A percentile compares a stretch with the other conserved stretches of the same genome.
Conservation (phyloP, 2,113 vertebrate genomes). For the Archocentrus centrarchus region DNA sequence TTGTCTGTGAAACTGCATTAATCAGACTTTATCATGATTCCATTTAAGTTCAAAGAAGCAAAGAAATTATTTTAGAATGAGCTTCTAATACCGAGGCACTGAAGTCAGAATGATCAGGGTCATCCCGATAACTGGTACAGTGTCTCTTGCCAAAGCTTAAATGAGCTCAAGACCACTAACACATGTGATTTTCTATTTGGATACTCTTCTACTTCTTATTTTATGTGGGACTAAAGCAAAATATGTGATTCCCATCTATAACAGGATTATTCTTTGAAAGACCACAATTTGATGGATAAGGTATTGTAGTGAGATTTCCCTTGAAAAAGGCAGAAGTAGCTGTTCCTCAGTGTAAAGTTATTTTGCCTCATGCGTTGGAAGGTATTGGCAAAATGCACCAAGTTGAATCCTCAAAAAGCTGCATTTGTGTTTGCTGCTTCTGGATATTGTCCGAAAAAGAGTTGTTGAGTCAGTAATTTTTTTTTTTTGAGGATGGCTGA, state of each 20-base stretch:
- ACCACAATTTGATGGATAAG: constrained; percentile 28
- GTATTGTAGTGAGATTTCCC: background rate
- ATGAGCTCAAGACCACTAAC: constrained; percentile 35
- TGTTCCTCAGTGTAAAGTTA: background rate
- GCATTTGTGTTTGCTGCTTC: background rate
- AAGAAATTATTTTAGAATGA: background rate
- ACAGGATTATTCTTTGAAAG: constrained; percentile 16
- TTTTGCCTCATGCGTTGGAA: background rate
- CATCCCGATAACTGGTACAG: background rate
- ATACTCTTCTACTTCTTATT: constrained; percentile 30
- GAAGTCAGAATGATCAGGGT: constrained; percentile 2
- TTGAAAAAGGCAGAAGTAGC: background rate
- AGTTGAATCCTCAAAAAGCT: constrained; percentile 14
- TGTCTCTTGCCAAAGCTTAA: constrained; percentile 42
- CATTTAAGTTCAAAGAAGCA: background rate
- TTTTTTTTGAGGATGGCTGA: constrained; percentile 33
- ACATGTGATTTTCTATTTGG: constrained; percentile 35
- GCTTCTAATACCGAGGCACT: background rate
- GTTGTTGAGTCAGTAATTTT: constrained; percentile 36
- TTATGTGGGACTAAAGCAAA: constrained; percentile 28
- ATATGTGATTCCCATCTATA: constrained; percentile 4
- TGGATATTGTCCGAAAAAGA: constrained; percentile 40
- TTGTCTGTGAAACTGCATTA: background rate
- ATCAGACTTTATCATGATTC: background rate
- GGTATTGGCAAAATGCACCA: constrained; percentile 25